Conservation (phyloP, 2,113 vertebrate genomes). For the Python bivittatus region DNA sequence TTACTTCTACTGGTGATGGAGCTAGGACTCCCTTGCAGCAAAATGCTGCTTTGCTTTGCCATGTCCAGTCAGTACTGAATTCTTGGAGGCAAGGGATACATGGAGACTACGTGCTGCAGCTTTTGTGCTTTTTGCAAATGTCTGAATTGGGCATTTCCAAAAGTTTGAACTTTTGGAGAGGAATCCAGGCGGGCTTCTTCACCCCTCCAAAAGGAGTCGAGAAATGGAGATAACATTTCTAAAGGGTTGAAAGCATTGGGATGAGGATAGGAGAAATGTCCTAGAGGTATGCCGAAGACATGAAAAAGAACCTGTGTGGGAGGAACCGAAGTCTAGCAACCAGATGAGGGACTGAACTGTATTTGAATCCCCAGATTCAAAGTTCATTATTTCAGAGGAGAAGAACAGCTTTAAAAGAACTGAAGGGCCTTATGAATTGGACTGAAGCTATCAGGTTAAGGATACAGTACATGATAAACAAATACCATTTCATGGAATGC, state of each 20-base stretch:
- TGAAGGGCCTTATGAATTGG: background rate
- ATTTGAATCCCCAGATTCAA: background rate
- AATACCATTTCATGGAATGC: background rate
- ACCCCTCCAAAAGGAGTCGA: background rate
- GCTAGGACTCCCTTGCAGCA: no score
- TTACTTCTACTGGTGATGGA: background rate
- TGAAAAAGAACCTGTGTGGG: background rate
- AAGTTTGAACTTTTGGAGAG: background rate
- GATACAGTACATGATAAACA: background rate
- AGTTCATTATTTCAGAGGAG: background rate
- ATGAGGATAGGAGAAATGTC: background rate
- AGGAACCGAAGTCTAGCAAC: background rate
- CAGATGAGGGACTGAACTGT: background rate
- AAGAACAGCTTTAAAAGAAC: background rate
- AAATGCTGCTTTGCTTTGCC: background rate
- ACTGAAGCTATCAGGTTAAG: background rate
- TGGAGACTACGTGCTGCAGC: background rate
- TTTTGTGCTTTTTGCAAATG: background rate
- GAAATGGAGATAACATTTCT: background rate
- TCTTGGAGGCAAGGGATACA: background rate
- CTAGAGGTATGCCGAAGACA: background rate
- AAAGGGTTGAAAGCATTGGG: background rate
- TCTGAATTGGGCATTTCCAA: background rate
- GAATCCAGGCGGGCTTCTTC: background rate
- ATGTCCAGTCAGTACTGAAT: background rate